Evolutionary conservation across 2,113 vertebrate species (phyloP).

Genomic region (Protobothrops mucrosquamatus): DNA sequence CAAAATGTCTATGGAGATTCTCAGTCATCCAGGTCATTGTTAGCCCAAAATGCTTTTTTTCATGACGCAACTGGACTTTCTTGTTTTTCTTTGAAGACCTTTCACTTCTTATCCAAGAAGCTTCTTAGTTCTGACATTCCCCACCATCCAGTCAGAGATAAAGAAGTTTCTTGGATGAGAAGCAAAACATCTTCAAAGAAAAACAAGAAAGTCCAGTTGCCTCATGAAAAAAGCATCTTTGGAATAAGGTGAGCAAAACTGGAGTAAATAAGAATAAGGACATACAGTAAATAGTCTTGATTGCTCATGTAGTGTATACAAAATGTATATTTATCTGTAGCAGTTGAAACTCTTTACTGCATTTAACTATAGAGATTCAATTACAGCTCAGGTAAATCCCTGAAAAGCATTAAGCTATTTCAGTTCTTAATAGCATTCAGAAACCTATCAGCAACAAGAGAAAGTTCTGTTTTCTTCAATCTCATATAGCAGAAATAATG

Average conservation of each 20-base stretch:
- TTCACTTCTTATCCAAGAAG: no score
- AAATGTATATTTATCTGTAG: not conserved
- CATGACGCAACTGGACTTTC: no score
- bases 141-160: no score
- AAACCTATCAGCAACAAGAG: not conserved
- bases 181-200: no score
- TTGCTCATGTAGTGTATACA: not conserved
- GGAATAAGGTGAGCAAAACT: constrained; percentile 70
- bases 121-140: no score
- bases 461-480: not conserved
- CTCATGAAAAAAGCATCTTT: no score
- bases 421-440: not conserved
- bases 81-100: no score
- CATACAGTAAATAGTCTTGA: not conserved
- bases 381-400: not conserved
- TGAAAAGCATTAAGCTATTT: not conserved
- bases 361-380: not conserved
- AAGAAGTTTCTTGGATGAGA: no score
- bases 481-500: not conserved
- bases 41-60: no score
- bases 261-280: not conserved
- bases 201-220: no score
- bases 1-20: not conserved
- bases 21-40: no score
- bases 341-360: not conserved